These are phyloP conservation scores for Galago senegalensis DNA, from an alignment of 2,797 vertebrate genomes.

Conservation along the genomic window DNA sequence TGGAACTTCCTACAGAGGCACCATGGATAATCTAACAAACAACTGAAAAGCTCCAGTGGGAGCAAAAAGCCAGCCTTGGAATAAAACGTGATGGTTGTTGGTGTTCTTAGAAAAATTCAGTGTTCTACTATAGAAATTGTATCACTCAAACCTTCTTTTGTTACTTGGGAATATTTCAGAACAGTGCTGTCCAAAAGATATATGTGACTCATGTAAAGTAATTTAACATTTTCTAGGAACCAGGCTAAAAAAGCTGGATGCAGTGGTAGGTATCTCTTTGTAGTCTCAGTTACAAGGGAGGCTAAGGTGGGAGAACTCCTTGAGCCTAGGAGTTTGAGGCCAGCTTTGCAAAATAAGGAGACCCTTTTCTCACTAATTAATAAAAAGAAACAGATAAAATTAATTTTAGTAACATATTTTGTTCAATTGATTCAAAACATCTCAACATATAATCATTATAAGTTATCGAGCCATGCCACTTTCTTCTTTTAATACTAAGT, in stretches of 20 bases:
- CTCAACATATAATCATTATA: not conserved
- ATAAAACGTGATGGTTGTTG: not conserved
- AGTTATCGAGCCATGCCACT: not conserved
- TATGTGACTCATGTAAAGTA: conserved; percentile 26
- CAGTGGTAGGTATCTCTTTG: not conserved
- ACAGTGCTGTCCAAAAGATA: not conserved
- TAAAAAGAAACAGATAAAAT: conserved; percentile 44
- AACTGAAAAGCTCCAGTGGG: conserved; percentile 57
- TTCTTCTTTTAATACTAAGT: not conserved
- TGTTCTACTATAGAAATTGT: not conserved
- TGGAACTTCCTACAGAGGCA: conserved; percentile 27
- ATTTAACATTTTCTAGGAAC: conserved; percentile 41
- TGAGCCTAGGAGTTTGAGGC: not conserved
- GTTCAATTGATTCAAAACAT: not conserved
- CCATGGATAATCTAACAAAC: conserved; percentile 18
- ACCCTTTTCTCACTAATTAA: not conserved
- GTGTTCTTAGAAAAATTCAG: conserved; percentile 60
- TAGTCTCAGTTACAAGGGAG: not conserved
- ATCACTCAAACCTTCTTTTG: conserved; percentile 19
- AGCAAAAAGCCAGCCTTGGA: conserved; percentile 44
- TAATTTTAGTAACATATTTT: conserved; percentile 48
- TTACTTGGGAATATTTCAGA: conserved; percentile 54
- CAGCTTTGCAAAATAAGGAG: not conserved
- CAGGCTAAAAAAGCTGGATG: not conserved
- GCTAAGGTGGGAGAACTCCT: not conserved